Evolutionary conservation across 1,140 invertebrate species (phyloP).

Genomic region (Calosoma granatense): DNA sequence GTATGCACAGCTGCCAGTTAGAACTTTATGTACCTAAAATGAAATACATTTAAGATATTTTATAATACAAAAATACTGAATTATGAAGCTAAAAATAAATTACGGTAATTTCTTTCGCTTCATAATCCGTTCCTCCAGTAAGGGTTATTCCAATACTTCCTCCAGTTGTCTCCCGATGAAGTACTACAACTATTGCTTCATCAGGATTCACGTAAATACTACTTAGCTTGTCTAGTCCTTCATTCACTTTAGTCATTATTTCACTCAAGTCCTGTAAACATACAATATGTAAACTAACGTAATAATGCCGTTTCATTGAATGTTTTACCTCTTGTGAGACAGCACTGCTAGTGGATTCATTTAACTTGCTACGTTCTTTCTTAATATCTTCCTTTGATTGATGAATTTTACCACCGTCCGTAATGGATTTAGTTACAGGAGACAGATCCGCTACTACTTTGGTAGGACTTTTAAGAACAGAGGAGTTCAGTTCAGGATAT

Average conservation of each 20-base stretch:
- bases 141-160: slow-evolving; percentile 77
- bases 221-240: slow-evolving; percentile 44
- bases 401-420: too few species aligned
- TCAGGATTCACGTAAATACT: slow-evolving; percentile 25
- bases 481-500: slow-evolving; percentile 5
- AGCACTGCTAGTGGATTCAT: too few species aligned
- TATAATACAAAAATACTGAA: slow-evolving; percentile 1
- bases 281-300: slow-evolving; percentile 13
- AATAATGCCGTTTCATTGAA: slow-evolving; percentile 8
- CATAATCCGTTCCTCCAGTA: slow-evolving; percentile 79
- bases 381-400: too few species aligned
- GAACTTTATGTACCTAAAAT: slow-evolving; percentile 72
- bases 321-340: too few species aligned
- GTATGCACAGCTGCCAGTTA: slow-evolving; percentile 73
- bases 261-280: slow-evolving; percentile 46
- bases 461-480: too few species aligned
- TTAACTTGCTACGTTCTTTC: too few species aligned
- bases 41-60: slow-evolving; percentile 10
- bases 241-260: slow-evolving; percentile 51
- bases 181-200: slow-evolving; percentile 48
- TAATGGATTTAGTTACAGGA: too few species aligned
- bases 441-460: too few species aligned
- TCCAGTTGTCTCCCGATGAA: slow-evolving; percentile 51
- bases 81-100: slow-evolving; percentile 3
- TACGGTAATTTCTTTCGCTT: slow-evolving; percentile 83